Evolutionary conservation across 2,888 invertebrate species (phyloP), one percentile per base, ranked within the genome.

Genomic region (Catocala sponsa): DNA sequence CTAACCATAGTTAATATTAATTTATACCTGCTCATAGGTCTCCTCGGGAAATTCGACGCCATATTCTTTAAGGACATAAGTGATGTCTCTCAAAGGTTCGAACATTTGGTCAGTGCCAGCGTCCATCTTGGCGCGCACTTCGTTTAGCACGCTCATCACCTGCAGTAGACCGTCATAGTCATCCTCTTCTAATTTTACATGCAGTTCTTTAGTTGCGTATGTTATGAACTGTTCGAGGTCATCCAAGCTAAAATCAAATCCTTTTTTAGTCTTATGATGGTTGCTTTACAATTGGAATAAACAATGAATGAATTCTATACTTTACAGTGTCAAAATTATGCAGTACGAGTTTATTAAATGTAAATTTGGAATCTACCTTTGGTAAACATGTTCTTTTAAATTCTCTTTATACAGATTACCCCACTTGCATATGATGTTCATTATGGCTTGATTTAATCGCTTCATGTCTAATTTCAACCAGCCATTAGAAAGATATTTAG

Each of bases 381-480:
- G 95, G 53, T 96, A 96, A 0, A 99, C 98, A 70, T 96, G 96
- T 76, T 98, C 96, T 70, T 97, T 96, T 7, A 99, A 95, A 91
- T 98, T 97, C 79, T 97, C 96, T 81, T 98, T 98, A 82, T 97
- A 98, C 73, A 98, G 95, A 82, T 97, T 97, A 61, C 97, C 97
- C 98, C 99, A 99, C 81, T 98, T 97, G 84, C 97, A 97, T 65
- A 98, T 96, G 33, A 96, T 96, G 84, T 97, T 98, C 69, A 98
- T 95, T 13, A 99, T 96, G 0, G 96, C 96, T 80, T 97, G 97
- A 78, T 98, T 97, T 74, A 99, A 96, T 0, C 97, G 96, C 62
- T 95, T 95, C 52, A 98, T 92, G 79, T 98, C 97, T 4, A 99
- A 86, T 62, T 96, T 95, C 60, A 99, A 93, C 98, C 99, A 99